Evolutionary conservation across 2,888 invertebrate genomes (phyloP), one percentile per base, ranked within the genome.

Genomic region (Cremastinae sp.): DNA sequence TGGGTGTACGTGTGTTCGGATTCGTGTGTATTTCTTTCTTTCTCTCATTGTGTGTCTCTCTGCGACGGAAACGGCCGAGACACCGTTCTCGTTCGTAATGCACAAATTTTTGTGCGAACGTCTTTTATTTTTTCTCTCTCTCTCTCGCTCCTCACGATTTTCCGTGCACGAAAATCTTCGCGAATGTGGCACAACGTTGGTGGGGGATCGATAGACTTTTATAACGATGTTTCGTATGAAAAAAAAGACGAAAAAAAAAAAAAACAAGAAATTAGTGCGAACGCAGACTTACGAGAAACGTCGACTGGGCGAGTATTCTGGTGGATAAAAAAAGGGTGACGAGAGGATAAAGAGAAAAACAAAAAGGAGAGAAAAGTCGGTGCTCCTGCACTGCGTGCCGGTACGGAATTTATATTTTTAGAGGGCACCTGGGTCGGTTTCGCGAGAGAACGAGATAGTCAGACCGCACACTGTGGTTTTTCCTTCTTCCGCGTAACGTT

Each of bases 341-440:
- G 28, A 28, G 28, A 28, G 10, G 41, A 41, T 5, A 12, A 41
- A 2, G 41, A 12, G 9, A 9, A 2, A 12, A n/a, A 8, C 41
- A 8, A 81, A 80, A 82, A 83, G 80, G 68, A 77, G 70, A 72
- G 49, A 74, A 61, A 72, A 7, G 20, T 28, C 62, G 55, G 43
- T 64, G 28, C 53, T 62, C 69, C 66, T 81, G 83, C 83, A 18
- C 22, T 58, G 43, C 83, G 80, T 83, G 84, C 84, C 87, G 86
- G 86, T 83, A 82, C 82, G 84, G 71, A 87, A 87, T 85, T 85
- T 84, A 86, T 88, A 88, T 88, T 88, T 88, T 88, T 88, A 88
- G 88, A 88, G 88, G 86, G 85, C 84, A 87, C 86, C 87, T 85
- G 85, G 87, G 85, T 86, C 86, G 82, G 80, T 65, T 65, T 55